phyloP scores from a whole-genome alignment of 2,888 invertebrate species.

The Amorpha juglandis region DNA sequence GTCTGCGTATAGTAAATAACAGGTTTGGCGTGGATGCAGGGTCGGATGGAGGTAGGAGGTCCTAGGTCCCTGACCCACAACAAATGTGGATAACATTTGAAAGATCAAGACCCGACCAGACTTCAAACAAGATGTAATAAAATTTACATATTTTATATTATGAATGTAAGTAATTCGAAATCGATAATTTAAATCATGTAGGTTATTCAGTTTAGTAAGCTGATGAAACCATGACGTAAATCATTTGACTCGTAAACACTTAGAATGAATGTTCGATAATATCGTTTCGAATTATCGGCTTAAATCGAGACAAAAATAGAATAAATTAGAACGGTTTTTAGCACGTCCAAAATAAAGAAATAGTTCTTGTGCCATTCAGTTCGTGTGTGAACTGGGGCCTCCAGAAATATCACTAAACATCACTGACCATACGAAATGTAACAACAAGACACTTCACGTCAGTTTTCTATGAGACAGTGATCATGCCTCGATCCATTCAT shows the following conservation, averaged over 20 bases:
- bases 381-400: too few species aligned
- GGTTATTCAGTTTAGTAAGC: too few species aligned
- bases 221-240: background rate
- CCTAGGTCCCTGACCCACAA: background rate
- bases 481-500: too few species aligned
- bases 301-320: background rate
- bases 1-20: conserved; percentile 48
- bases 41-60: background rate
- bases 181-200: too few species aligned
- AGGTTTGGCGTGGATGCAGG: conserved; percentile 44
- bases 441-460: too few species aligned
- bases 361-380: background rate
- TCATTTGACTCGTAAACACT: background rate
- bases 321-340: background rate
- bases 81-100: background rate
- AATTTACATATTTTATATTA: too few species aligned
- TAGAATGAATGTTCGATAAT: background rate
- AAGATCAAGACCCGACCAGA: too few species aligned
- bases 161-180: too few species aligned
- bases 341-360: background rate
- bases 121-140: too few species aligned
- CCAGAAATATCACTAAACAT: too few species aligned
- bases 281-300: background rate
- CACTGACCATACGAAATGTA: too few species aligned
- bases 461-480: too few species aligned